phyloP scores from a whole-genome alignment of 1,140 invertebrate species.

The Telenomus remus region DNA sequence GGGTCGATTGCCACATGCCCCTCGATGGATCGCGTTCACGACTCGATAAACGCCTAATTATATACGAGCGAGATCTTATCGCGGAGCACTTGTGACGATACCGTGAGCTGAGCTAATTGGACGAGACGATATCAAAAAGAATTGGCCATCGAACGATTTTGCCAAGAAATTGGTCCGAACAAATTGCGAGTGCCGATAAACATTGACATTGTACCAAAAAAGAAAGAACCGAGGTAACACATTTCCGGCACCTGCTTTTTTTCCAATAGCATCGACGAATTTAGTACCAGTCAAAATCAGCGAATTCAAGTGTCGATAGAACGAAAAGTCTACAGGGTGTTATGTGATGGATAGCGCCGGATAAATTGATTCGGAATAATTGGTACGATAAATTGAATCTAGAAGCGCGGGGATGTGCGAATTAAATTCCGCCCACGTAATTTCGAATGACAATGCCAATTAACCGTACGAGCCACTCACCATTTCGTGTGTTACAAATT shows the following conservation, averaged over 20 bases:
- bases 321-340: too few species aligned
- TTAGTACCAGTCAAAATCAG: too few species aligned
- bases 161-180: slow-evolving; percentile 19
- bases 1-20: slow-evolving; percentile 55
- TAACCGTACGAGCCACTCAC: background rate
- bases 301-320: too few species aligned
- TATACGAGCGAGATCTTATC: slow-evolving; percentile 60
- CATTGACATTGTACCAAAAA: background rate
- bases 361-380: too few species aligned
- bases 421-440: background rate
- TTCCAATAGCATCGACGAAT: too few species aligned
- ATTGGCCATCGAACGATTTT: slow-evolving; percentile 12
- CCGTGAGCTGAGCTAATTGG: slow-evolving; percentile 58
- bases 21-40: slow-evolving; percentile 48
- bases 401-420: background rate
- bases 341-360: too few species aligned
- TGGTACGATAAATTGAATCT: too few species aligned
- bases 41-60: slow-evolving; percentile 62
- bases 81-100: slow-evolving; percentile 55
- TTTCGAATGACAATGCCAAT: too few species aligned
- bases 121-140: slow-evolving; percentile 45
- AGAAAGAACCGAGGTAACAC: too few species aligned
- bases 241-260: too few species aligned
- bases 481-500: slow-evolving; percentile 8
- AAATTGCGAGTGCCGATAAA: slow-evolving; percentile 35